Base-by-base conservation (phyloP, 2,888 invertebrate species). In the Dioctria linearis region DNA sequence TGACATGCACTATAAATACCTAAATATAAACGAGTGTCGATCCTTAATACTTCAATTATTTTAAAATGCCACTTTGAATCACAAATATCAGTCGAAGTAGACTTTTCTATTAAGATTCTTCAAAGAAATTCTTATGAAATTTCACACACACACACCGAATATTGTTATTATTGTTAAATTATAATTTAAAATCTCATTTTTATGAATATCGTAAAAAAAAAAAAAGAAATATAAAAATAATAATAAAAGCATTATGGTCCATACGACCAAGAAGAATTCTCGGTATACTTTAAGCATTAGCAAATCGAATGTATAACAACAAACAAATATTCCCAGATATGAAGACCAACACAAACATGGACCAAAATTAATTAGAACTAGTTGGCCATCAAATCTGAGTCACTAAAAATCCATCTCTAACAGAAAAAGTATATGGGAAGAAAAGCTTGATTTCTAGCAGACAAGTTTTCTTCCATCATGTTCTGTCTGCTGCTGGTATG, bases 121-220 rank as follows among this genome's bases (percentile, higher is more conserved):
- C 8, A 76, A 13, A 11, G 25, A 25, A 76, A 63, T 51, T 76
- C 76, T 76, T 63, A 63, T 63, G 46, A 76, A 46, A 46, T 63
- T 49, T 63, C 13, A 63, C 37, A 63, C 76, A 46, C 61, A 42
- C 11, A 25, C 25, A 25, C 25, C 25, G 49, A 63, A 57, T 54
- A 57, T 63, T 76, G 11, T 46, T 63, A 63, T 63, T 9, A 76
- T 54, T 73, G 9, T 40, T 43, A 67, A 13, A 39, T 54, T 11
- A 73, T 40, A 37, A 40, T 76, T 63, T 49, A 13, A 76, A 63
- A 63, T 63, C 63, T 63, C 63, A 63, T 63, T 63, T 63, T 63
- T 63, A 0, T 25, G 88, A 87, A 0, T 90, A 76, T 25, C n/a
- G 37, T 46, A 63, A 39, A 46, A 63, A 76, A 63, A n/a, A n/a